Evolutionary conservation across 2,888 invertebrate species (phyloP).

Genomic region (Idaea dimidiata): DNA sequence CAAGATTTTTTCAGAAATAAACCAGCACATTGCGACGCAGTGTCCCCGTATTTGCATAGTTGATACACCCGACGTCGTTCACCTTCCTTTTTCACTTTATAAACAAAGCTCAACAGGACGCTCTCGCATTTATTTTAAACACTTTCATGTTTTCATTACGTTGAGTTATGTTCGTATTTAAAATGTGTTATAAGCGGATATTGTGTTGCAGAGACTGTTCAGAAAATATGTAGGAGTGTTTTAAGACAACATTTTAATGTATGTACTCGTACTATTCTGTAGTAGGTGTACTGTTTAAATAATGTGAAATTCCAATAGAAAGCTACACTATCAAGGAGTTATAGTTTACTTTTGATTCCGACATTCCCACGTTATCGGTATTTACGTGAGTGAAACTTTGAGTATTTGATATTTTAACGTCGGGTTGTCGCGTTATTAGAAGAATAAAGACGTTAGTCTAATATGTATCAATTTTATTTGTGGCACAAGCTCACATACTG

Average conservation of each 20-base stretch:
- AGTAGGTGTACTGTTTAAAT: no score
- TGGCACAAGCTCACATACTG: neutral
- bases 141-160: neutral
- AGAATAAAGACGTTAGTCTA: no score
- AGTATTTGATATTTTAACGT: no score
- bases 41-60: slow-evolving; percentile 14
- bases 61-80: slow-evolving; percentile 13
- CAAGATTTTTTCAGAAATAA: neutral
- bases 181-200: neutral
- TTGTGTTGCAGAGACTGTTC: neutral
- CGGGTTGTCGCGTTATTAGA: no score
- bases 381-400: no score
- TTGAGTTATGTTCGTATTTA: neutral
- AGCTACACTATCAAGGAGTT: no score
- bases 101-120: neutral
- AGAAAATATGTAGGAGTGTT: neutral
- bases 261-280: no score
- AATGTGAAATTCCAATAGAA: no score
- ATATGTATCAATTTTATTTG: no score
- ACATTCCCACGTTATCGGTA: no score
- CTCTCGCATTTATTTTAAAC: neutral
- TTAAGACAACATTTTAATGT: neutral
- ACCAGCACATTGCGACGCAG: neutral
- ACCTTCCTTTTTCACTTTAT: slow-evolving; percentile 9
- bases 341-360: no score